Conservation (phyloP, 2,888 invertebrate species). For the Melipona beecheii region DNA sequence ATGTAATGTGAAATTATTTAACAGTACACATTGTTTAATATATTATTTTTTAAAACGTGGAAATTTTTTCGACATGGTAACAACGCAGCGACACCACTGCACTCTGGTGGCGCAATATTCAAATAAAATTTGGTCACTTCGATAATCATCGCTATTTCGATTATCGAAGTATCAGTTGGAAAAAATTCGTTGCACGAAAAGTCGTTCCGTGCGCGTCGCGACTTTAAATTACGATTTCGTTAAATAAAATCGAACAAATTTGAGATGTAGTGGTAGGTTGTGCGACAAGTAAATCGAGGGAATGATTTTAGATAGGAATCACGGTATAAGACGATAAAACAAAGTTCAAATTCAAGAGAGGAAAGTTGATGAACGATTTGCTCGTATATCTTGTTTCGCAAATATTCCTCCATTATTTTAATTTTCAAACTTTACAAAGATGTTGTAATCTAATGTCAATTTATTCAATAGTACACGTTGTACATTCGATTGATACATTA, state of each 20-base stretch:
- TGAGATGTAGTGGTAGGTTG: background rate
- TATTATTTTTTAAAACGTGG: background rate
- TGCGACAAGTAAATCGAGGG: background rate
- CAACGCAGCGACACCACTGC: background rate
- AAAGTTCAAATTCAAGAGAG: background rate
- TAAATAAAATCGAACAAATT: background rate
- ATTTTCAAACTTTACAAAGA: background rate
- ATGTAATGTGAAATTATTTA: conserved; percentile 8
- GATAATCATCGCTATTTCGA: conserved; percentile 29
- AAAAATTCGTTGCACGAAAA: background rate
- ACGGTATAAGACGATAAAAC: background rate
- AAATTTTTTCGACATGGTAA: background rate
- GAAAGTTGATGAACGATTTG: background rate
- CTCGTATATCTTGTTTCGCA: conserved; percentile 58
- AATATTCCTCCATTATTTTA: conserved; percentile 65
- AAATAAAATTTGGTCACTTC: background rate
- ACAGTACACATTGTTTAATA: background rate
- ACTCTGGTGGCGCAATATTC: background rate
- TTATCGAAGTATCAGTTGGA: background rate
- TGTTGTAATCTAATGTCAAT: background rate
- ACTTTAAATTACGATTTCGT: background rate
- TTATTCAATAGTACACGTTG: background rate
- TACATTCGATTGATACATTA: conserved; percentile 3
- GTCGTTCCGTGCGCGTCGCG: background rate
- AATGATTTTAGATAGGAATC: too few species aligned